These are phyloP conservation scores for Aphaenogaster rudis DNA, from an alignment of 1,140 invertebrate genomes.

Conservation along the genomic window DNA sequence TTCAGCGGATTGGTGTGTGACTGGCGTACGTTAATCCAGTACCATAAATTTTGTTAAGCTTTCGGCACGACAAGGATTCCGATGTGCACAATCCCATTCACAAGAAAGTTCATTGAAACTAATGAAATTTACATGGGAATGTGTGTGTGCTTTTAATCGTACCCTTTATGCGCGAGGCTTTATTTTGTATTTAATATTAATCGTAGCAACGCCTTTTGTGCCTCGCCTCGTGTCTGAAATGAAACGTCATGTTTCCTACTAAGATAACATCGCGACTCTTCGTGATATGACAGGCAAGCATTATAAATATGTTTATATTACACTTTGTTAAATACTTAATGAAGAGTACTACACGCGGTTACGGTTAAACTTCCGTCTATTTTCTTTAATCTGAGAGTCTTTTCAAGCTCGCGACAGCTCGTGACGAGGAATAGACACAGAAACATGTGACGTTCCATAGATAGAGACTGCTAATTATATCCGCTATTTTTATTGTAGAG, in stretches of 20 bases:
- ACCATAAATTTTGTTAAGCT: slow-evolving; percentile 40
- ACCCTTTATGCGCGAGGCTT: not conserved
- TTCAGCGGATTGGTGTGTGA: not conserved
- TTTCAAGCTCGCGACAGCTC: not conserved
- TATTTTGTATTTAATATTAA: slow-evolving; percentile 19
- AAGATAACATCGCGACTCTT: not conserved
- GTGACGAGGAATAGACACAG: not conserved
- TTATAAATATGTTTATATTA: slow-evolving; percentile 8
- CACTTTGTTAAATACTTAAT: not conserved
- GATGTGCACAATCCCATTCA: not conserved
- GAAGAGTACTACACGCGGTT: not conserved
- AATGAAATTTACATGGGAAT: not conserved
- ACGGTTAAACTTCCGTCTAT: not conserved
- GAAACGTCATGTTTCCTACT: not conserved
- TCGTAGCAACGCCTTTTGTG: not conserved
- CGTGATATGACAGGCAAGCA: not conserved
- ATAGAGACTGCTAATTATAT: slow-evolving; percentile 4
- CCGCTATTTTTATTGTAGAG: not conserved
- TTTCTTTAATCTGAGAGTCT: not conserved
- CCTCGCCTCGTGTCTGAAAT: not conserved
- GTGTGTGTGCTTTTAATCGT: not conserved
- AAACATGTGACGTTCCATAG: not conserved
- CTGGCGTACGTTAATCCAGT: slow-evolving; percentile 14
- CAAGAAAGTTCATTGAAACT: slow-evolving; percentile 17
- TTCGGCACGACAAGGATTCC: not conserved